Percentiles rank a stretch among this genome's conserved stretches.
Conservation (phyloP, 35 echinoderm and acorn worm genomes). For the Holothuria glaberrima region DNA sequence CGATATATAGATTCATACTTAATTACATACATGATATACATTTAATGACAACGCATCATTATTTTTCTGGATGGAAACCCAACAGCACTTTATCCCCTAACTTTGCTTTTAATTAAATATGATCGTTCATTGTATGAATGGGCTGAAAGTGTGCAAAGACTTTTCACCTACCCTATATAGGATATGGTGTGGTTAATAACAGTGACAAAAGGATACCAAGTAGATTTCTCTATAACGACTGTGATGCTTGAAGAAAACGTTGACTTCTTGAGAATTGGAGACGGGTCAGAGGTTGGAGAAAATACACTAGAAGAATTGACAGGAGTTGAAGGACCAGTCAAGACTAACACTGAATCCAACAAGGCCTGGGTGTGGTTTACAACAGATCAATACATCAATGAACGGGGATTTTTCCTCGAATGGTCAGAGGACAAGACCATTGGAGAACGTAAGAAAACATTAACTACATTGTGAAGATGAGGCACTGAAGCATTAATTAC, state of each 20-base stretch:
- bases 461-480: too few species aligned
- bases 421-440: conserved; percentile 31
- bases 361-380: conserved; percentile 37
- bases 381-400: background rate
- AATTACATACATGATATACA: too few species aligned
- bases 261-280: conserved; percentile 13
- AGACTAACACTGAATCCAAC: background rate
- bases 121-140: too few species aligned
- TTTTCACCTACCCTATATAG: background rate
- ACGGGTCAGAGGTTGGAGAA: background rate
- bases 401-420: conserved; percentile 3
- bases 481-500: too few species aligned
- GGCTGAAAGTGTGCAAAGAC: background rate
- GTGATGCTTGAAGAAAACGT: background rate
- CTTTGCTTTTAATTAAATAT: too few species aligned
- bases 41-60: too few species aligned
- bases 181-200: conserved; percentile 35
- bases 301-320: background rate
- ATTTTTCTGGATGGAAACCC: too few species aligned
- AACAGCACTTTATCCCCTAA: too few species aligned
- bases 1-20: too few species aligned
- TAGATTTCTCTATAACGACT: conserved; percentile 1
- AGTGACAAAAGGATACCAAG: conserved; percentile 38
- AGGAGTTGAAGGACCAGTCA: background rate
- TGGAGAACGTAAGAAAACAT: conserved; percentile 23